Conservation (phyloP, 2,888 invertebrate species). For the Ditula angustiorana region DNA sequence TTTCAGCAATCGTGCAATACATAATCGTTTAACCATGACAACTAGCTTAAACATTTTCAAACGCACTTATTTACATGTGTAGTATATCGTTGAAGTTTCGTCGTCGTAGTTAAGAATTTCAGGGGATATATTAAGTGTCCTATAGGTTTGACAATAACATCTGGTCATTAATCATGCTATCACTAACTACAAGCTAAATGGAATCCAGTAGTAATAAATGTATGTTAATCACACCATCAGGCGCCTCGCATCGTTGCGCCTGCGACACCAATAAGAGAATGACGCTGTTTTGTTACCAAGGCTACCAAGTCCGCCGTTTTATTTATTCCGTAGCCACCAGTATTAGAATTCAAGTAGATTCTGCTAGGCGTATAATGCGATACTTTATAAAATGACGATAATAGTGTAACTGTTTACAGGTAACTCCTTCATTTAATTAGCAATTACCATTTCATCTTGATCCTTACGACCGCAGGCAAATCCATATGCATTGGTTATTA, state of each 20-base stretch:
- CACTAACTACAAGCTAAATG: not conserved
- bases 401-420: constrained; percentile 8
- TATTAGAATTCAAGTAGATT: constrained; percentile 32
- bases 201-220: constrained; percentile 30
- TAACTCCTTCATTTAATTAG: constrained; percentile 30
- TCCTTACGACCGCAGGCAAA: constrained; percentile 55
- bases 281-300: constrained; percentile 49
- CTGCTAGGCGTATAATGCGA: not conserved
- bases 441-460: constrained; percentile 57
- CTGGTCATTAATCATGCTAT: not conserved
- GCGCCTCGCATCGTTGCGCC: constrained; percentile 58
- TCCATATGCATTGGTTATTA: constrained; percentile 56
- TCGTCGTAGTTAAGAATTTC: too few species aligned
- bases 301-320: constrained; percentile 42
- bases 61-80: too few species aligned
- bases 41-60: too few species aligned
- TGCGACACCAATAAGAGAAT: constrained; percentile 56
- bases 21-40: too few species aligned
- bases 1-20: not conserved
- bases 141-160: not conserved
- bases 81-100: too few species aligned
- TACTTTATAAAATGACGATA: constrained; percentile 16
- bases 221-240: constrained; percentile 62
- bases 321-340: constrained; percentile 19
- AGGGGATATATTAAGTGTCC: not conserved